Conservation (phyloP, 2,888 invertebrate species). For the Dryococelus australis region DNA sequence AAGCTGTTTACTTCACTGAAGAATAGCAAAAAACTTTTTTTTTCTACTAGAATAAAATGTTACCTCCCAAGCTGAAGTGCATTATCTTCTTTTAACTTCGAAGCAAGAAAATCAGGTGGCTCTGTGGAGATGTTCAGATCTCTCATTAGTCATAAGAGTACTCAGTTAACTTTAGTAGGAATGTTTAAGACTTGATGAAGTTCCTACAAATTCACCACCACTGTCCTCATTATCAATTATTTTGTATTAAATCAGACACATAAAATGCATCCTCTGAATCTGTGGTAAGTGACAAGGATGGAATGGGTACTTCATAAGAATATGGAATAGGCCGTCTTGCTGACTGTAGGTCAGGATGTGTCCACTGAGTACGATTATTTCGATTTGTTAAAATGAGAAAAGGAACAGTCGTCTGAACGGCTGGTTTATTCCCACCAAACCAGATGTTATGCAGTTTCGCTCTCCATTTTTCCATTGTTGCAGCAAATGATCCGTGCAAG, state of each 20-base stretch:
- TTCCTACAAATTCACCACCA: not conserved
- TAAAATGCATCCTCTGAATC: not conserved
- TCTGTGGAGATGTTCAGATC: not conserved
- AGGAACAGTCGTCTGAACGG: too few species aligned
- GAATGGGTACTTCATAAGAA: not conserved
- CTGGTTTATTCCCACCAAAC: too few species aligned
- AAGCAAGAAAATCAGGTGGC: not conserved
- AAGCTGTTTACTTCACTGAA: not conserved
- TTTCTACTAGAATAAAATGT: not conserved
- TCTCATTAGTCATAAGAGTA: not conserved
- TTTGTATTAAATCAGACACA: not conserved
- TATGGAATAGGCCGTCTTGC: constrained; percentile 16
- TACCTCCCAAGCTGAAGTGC: not conserved
- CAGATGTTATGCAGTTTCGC: too few species aligned
- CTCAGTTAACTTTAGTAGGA: not conserved
- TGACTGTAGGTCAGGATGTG: constrained; percentile 4
- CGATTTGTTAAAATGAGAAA: not conserved
- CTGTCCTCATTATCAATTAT: not conserved
- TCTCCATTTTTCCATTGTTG: too few species aligned
- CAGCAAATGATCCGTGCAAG: too few species aligned
- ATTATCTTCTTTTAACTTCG: not conserved
- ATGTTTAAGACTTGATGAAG: not conserved
- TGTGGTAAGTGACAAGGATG: not conserved
- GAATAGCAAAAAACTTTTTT: not conserved
- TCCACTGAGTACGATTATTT: not conserved